Base-by-base conservation (phyloP, 2,113 vertebrate genomes). In the Petrocephalus zakoni region DNA sequence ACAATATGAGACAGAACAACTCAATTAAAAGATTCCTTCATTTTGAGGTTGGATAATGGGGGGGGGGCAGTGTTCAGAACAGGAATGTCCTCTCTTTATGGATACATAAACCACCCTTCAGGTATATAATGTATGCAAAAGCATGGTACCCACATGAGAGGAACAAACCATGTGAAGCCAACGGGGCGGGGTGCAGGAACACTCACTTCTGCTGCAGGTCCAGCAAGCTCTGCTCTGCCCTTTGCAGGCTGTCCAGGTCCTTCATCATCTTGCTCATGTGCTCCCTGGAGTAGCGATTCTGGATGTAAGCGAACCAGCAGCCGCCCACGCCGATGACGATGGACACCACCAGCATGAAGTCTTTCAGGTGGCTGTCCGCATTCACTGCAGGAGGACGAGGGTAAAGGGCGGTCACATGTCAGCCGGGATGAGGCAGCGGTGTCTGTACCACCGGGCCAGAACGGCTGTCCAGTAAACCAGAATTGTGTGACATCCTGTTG, bases 231-330 rank as follows among this genome's bases (percentile, higher is more conserved):
- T 98, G 95, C 89, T 99, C 98, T 0, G 98, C 98, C 64, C 95
- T 94, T 93, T 99, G 98, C 22, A 99, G 95, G 0, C 98, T 97
- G 75, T 99, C 98, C 87, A 99, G 95, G 94, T 99, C 98, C 88
- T 97, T 98, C 96, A 97, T 97, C 97, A 99, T 97, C 93, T 95
- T 96, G 92, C 96, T 95, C 95, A 99, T 95, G 95, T 99, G 97
- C 75, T 98, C 97, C 92, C 95, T 97, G 2, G 97, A 98, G 91
- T 96, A 97, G 61, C 97, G 95, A 49, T 96, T 98, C 95, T 99
- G 98, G 91, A 96, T 94, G 90, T 96, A 98, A 87, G 98, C 97
- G 0, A 99, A 98, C 97, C 98, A 99, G 95, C 97, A 99, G 91
- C 98, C 98, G 0, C 96, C 96, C 90, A 99, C 93, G 0, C 96